phyloP scores from a whole-genome alignment of 1,140 invertebrate species.

The Caenorhabditis tropicalis region DNA sequence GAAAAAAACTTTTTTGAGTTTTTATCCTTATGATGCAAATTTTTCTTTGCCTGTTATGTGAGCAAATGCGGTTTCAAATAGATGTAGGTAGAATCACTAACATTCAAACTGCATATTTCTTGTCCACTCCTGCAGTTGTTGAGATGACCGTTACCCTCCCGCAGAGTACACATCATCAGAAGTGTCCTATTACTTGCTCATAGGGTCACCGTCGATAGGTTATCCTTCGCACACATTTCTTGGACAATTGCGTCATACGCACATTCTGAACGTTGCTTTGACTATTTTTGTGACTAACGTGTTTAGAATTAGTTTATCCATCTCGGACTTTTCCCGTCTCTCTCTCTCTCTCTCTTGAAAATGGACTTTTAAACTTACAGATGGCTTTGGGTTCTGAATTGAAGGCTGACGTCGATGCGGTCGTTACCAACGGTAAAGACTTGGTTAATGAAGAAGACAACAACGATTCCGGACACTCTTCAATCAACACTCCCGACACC shows the following conservation, averaged over 20 bases:
- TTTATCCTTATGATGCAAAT: neutral
- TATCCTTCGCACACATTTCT: neutral
- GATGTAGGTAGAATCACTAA: too few species aligned
- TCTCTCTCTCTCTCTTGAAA: too few species aligned
- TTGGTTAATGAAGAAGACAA: neutral
- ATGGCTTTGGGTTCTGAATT: conserved; percentile 19
- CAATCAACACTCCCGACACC: conserved; percentile 11
- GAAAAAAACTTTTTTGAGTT: neutral
- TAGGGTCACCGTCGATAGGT: neutral
- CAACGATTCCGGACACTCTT: conserved; percentile 12
- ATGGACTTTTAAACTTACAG: neutral
- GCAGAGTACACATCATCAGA: neutral
- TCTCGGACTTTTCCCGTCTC: too few species aligned
- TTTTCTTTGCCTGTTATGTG: neutral
- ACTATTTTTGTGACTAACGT: neutral
- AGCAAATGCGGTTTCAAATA: neutral
- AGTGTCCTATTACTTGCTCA: neutral
- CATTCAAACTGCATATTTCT: neutral
- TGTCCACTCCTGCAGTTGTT: neutral
- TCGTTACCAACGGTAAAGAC: neutral
- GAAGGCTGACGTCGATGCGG: neutral
- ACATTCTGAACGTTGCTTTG: neutral
- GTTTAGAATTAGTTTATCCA: too few species aligned
- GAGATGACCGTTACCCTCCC: neutral
- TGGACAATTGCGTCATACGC: neutral